Evolutionary conservation across 2,113 vertebrate species (phyloP).

Genomic region (Centropus bengalensis): DNA sequence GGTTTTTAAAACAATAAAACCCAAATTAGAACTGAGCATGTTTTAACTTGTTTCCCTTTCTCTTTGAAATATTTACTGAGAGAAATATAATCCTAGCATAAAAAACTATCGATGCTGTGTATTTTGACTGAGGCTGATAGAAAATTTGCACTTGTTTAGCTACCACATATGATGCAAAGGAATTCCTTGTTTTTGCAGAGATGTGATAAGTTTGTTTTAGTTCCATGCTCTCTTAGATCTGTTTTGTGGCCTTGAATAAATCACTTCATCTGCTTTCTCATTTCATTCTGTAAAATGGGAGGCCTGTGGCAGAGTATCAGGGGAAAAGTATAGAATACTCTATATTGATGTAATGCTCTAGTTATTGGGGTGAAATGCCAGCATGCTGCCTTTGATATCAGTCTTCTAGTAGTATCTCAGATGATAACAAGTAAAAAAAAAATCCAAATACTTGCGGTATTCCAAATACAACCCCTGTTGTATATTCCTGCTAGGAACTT

Average conservation of each 20-base stretch:
- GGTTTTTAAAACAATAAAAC: conserved; percentile 17
- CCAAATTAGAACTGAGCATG: neutral
- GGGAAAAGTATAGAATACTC: neutral
- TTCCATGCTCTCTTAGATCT: neutral
- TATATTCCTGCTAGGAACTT: neutral
- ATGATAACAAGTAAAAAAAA: neutral
- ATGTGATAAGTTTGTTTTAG: neutral
- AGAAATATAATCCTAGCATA: neutral
- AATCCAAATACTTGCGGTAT: neutral
- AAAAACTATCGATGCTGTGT: neutral
- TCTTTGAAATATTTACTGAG: neutral
- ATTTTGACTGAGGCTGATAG: neutral
- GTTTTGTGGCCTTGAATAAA: neutral
- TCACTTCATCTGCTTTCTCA: neutral
- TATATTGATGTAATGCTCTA: neutral
- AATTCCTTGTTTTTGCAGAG: neutral
- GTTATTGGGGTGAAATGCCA: neutral
- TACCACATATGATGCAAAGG: neutral
- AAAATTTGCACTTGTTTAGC: neutral
- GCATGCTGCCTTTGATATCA: neutral
- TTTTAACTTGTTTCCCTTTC: conserved; percentile 14
- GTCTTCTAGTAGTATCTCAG: neutral
- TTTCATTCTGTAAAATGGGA: neutral
- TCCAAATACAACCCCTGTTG: neutral
- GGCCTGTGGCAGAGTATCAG: neutral